These are phyloP conservation scores for Chrysopilus asiliformis DNA, from an alignment of 2,888 invertebrate genomes.

Conservation along the genomic window DNA sequence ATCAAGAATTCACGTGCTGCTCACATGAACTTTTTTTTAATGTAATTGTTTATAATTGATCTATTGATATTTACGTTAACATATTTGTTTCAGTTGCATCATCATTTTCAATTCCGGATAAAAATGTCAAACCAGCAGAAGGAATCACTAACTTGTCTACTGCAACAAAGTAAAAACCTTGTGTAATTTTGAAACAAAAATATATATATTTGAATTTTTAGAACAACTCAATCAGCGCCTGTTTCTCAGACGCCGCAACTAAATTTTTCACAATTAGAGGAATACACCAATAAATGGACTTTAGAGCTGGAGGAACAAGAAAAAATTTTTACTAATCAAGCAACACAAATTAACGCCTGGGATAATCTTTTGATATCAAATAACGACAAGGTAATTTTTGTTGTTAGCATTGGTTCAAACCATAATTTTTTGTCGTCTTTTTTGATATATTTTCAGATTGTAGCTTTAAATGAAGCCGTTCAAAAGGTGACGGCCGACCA, in stretches of 20 bases:
- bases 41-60: too few species aligned
- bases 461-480: conserved; percentile 73
- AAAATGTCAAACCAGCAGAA: conserved; percentile 6
- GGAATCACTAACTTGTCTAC: conserved; percentile 8
- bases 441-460: conserved; percentile 43
- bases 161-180: conserved; percentile 11
- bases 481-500: conserved; percentile 81
- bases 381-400: conserved; percentile 83
- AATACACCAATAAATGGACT: conserved; percentile 89
- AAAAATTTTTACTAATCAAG: conserved; percentile 83
- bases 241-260: conserved; percentile 42
- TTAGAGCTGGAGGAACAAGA: conserved; percentile 86
- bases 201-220: conserved; percentile 1
- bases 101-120: too few species aligned
- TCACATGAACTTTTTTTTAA: too few species aligned
- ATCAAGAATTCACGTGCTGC: too few species aligned
- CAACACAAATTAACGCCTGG: conserved; percentile 92
- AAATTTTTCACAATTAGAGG: conserved; percentile 77
- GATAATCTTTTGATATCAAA: conserved; percentile 79
- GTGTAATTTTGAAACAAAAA: not conserved
- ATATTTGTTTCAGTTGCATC: too few species aligned
- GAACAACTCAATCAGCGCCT: conserved; percentile 27
- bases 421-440: conserved; percentile 17
- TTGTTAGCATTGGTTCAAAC: too few species aligned
- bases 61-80: too few species aligned